These are phyloP conservation scores for Neomorphus geoffroyi DNA, from an alignment of 2,797 vertebrate genomes.

Conservation along the genomic window DNA sequence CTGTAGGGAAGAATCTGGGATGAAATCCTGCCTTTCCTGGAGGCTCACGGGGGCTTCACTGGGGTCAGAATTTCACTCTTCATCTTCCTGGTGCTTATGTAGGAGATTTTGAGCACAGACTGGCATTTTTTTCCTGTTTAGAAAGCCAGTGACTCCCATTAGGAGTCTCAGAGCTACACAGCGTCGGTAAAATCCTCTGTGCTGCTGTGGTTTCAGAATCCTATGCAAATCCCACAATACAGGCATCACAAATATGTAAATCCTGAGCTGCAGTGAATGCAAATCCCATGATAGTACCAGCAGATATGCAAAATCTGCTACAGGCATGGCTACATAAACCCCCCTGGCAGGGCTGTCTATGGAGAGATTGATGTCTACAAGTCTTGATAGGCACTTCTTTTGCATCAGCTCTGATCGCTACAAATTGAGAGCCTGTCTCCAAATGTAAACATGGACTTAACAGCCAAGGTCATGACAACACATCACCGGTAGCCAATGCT, in stretches of 20 bases:
- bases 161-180: not conserved
- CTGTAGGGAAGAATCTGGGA: not conserved
- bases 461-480: not conserved
- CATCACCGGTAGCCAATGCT: not conserved
- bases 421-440: conserved; percentile 5
- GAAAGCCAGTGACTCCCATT: not conserved
- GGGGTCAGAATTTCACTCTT: not conserved
- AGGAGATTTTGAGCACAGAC: not conserved
- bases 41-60: not conserved
- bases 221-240: conserved; percentile 39
- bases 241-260: conserved; percentile 54
- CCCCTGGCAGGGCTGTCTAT: not conserved
- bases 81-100: not conserved
- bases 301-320: conserved; percentile 40
- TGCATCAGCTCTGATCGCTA: conserved; percentile 25
- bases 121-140: not conserved
- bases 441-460: conserved; percentile 12
- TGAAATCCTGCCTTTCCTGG: not conserved
- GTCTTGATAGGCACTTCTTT: not conserved
- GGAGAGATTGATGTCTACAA: not conserved
- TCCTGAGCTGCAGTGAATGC: conserved; percentile 44
- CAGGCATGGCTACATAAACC: conserved; percentile 1
- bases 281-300: conserved; percentile 40
- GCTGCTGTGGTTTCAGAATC: conserved; percentile 21
- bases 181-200: not conserved